Conservation (phyloP, 2,888 invertebrate genomes). For the Drosophila paracracens region DNA sequence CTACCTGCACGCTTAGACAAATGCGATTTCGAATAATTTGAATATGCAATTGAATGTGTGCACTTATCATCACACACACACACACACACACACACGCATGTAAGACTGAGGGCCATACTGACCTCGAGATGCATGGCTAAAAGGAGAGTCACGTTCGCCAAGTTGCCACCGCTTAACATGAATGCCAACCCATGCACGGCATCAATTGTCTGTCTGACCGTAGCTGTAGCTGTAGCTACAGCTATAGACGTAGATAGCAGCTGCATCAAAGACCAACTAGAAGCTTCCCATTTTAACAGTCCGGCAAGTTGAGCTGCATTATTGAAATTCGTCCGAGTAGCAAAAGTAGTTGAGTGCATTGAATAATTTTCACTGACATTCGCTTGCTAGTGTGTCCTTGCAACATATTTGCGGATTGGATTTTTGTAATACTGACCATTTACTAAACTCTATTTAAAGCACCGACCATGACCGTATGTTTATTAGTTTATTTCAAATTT, state of each 20-base stretch:
- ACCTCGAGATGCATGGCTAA: slow-evolving; percentile 23
- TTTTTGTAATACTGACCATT: slow-evolving; percentile 40
- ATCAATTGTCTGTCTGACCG: slow-evolving; percentile 76
- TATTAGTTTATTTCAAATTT: not conserved
- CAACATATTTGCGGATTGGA: slow-evolving; percentile 28
- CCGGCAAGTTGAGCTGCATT: slow-evolving; percentile 48
- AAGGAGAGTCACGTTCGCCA: slow-evolving; percentile 62
- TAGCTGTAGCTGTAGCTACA: slow-evolving; percentile 4
- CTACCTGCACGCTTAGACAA: slow-evolving; percentile 67
- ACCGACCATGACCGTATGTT: not conserved
- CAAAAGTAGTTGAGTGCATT: slow-evolving; percentile 76
- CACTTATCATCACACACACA: slow-evolving; percentile 58
- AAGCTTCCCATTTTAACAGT: slow-evolving; percentile 16
- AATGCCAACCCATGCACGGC: slow-evolving; percentile 58
- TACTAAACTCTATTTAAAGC: slow-evolving; percentile 24
- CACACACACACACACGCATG: slow-evolving; percentile 9
- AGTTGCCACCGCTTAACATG: slow-evolving; percentile 61
- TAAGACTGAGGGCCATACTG: slow-evolving; percentile 16
- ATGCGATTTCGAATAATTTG: slow-evolving; percentile 78
- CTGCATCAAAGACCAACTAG: slow-evolving; percentile 38
- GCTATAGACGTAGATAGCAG: not conserved
- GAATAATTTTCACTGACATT: slow-evolving; percentile 40
- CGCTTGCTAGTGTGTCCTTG: slow-evolving; percentile 18
- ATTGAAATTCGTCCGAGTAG: slow-evolving; percentile 72
- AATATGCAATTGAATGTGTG: slow-evolving; percentile 79